Evolutionary conservation across 2,113 vertebrate genomes (phyloP).

Genomic region (Phaethornis superciliosus): DNA sequence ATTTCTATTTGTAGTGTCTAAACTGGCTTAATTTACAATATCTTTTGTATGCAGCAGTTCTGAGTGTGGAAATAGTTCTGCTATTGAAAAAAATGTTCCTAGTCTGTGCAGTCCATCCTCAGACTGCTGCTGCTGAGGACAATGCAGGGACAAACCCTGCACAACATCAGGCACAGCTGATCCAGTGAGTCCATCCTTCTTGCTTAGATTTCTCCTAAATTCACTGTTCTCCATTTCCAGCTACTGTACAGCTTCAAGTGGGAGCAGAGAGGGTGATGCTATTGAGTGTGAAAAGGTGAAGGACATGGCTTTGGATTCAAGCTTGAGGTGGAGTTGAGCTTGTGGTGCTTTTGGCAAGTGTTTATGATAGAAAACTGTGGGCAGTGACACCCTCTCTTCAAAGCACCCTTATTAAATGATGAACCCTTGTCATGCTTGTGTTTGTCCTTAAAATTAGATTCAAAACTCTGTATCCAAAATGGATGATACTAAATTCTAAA

Average conservation of each 20-base stretch:
- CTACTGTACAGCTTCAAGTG: not conserved
- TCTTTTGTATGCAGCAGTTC: not conserved
- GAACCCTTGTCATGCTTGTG: not conserved
- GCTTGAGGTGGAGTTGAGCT: not conserved
- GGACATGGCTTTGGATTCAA: not conserved
- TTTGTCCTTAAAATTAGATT: not conserved
- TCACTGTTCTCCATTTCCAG: not conserved
- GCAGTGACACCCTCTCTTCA: not conserved
- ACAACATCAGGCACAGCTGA: not conserved
- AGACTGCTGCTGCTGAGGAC: not conserved
- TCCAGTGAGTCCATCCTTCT: not conserved
- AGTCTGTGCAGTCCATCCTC: not conserved
- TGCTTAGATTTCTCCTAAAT: not conserved
- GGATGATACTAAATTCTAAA: not conserved
- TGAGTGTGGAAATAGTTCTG: not conserved
- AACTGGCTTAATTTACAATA: not conserved
- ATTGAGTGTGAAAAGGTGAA: not conserved
- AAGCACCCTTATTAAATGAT: not conserved
- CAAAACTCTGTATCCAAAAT: not conserved
- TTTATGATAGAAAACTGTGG: not conserved
- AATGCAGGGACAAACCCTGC: not conserved
- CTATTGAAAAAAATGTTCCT: not conserved
- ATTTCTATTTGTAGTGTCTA: not conserved
- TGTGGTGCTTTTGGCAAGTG: not conserved
- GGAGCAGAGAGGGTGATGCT: not conserved